Conservation (phyloP, 64 coral and sea anemone species). For the Pocillopora verrucosa region DNA sequence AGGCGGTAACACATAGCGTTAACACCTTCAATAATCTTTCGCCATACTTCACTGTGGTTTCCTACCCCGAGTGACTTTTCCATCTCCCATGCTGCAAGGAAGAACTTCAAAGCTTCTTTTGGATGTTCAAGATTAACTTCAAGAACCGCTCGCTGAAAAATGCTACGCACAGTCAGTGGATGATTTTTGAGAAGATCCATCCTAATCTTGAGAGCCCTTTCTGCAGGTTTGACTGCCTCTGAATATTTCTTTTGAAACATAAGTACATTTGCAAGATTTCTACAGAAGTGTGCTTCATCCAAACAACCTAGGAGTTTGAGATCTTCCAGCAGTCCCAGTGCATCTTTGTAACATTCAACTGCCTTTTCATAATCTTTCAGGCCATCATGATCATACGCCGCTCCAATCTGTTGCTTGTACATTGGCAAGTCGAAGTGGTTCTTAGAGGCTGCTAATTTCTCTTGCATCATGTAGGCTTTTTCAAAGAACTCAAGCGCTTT, state of each 20-base stretch:
- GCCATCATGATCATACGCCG: neutral
- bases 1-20: neutral
- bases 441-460: neutral
- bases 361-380: neutral
- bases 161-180: neutral
- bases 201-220: neutral
- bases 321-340: neutral
- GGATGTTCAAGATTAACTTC: neutral
- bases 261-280: slow-evolving; percentile 46
- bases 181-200: neutral
- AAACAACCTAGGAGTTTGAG: neutral
- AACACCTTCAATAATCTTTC: neutral
- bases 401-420: slow-evolving; percentile 4
- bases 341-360: neutral
- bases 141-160: slow-evolving; percentile 22
- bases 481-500: slow-evolving; percentile 5
- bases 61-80: neutral
- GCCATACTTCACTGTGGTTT: neutral
- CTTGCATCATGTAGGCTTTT: slow-evolving; percentile 21
- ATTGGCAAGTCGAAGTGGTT: slow-evolving; percentile 17
- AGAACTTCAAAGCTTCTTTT: slow-evolving; percentile 24
- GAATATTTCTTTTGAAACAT: slow-evolving; percentile 5
- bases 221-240: neutral
- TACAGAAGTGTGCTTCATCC: slow-evolving; percentile 16
- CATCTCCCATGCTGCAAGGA: slow-evolving; percentile 42